Percentiles rank a stretch among this genome's conserved stretches.
These are phyloP conservation scores for Ceriagrion tenellum DNA, from an alignment of 2,888 invertebrate species.

Conservation along the genomic window DNA sequence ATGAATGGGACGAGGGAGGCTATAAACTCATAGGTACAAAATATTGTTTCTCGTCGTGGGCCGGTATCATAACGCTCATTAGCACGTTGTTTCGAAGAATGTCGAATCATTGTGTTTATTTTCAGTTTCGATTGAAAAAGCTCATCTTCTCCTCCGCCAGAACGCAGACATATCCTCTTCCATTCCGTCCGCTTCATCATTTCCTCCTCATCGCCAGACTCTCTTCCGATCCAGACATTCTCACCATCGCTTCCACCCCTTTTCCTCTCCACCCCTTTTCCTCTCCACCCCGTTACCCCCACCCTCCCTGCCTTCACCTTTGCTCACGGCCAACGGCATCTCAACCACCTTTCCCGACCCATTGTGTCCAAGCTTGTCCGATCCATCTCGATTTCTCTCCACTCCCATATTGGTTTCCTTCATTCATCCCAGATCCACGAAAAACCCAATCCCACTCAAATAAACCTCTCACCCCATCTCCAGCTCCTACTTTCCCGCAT, in stretches of 20 bases:
- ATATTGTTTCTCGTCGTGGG: too few relatives aligned
- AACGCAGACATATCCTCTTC: too few relatives aligned
- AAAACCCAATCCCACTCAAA: background rate
- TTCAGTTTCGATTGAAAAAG: background rate
- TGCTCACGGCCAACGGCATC: background rate
- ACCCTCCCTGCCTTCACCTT: background rate
- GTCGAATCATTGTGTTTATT: background rate
- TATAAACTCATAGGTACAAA: too few relatives aligned
- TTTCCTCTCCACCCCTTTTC: background rate
- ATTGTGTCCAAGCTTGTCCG: background rate
- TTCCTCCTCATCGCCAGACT: background rate
- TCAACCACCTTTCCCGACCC: background rate
- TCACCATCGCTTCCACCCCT: background rate
- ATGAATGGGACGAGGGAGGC: too few relatives aligned
- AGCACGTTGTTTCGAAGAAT: too few relatives aligned
- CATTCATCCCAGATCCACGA: background rate
- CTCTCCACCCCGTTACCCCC: background rate
- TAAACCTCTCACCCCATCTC: background rate
- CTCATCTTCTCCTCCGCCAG: background rate
- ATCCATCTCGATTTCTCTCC: constrained; percentile 22
- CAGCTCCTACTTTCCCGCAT: background rate
- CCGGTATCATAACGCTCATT: too few relatives aligned
- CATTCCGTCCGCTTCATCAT: background rate
- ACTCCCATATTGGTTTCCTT: background rate
- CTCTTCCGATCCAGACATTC: background rate